Evolutionary conservation across 2,888 invertebrate species (phyloP).

Genomic region (Drosophila pseudotakahashii): DNA sequence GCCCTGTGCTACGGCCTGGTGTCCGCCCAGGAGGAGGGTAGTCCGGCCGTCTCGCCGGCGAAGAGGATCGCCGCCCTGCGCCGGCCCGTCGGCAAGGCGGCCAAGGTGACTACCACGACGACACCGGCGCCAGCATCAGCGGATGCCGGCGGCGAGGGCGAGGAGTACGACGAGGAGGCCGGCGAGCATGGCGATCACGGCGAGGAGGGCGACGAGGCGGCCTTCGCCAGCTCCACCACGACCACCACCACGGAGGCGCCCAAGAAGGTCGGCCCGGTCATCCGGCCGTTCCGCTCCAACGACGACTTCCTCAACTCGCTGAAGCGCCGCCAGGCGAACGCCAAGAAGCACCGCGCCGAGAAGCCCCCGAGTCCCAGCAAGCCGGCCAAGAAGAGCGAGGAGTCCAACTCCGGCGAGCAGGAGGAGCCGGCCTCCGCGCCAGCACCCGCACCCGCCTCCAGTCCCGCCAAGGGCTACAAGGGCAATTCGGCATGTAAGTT

Average conservation of each 20-base stretch:
- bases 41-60: conserved; percentile 48
- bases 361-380: conserved; percentile 73
- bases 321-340: conserved; percentile 90
- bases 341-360: conserved; percentile 86
- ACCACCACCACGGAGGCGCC: conserved; percentile 89
- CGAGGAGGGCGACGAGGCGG: conserved; percentile 85
- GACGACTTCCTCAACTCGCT: conserved; percentile 90
- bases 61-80: conserved; percentile 78
- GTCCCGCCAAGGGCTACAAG: conserved; percentile 77
- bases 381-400: conserved; percentile 64
- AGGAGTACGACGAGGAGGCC: conserved; percentile 83
- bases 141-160: conserved; percentile 82
- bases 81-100: conserved; percentile 77
- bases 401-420: conserved; percentile 60
- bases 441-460: conserved; percentile 73
- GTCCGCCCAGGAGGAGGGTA: conserved; percentile 73
- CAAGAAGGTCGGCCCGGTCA: conserved; percentile 87
- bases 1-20: conserved; percentile 73
- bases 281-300: conserved; percentile 92
- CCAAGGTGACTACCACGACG: conserved; percentile 80
- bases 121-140: conserved; percentile 67
- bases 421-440: conserved; percentile 70
- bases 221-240: conserved; percentile 83
- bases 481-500: conserved; percentile 81
- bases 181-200: conserved; percentile 81